Percentiles rank a stretch among this genome's conserved stretches.
Evolutionary conservation across 2,797 vertebrate genomes (phyloP).

Genomic region (Pagetopsis macropterus): DNA sequence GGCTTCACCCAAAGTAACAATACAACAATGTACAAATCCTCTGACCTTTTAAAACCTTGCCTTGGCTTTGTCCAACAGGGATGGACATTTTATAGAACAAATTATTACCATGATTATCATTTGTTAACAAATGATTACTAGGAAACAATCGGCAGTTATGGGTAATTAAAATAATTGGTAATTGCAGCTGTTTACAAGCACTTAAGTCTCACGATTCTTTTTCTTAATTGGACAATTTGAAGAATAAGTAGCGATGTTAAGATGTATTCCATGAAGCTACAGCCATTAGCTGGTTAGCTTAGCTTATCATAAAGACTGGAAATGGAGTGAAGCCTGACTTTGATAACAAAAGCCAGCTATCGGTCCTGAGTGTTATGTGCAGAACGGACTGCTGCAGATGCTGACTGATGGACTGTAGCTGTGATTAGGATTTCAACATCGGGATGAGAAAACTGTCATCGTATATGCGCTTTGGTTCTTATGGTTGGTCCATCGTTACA

Average conservation of each 20-base stretch:
- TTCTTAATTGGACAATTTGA: too few relatives aligned
- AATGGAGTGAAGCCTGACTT: background rate
- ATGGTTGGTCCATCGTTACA: background rate
- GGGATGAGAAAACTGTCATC: background rate
- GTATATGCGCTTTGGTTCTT: background rate
- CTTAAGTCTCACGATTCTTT: background rate
- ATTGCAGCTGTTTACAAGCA: background rate
- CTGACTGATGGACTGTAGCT: background rate
- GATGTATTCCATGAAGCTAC: background rate
- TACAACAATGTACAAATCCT: background rate
- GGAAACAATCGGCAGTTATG: too few relatives aligned
- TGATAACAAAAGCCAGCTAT: background rate
- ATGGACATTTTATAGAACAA: too few relatives aligned
- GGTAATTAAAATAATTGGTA: too few relatives aligned
- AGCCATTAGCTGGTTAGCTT: background rate
- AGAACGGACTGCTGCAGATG: background rate
- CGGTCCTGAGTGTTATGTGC: background rate
- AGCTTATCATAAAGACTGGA: constrained; percentile 2
- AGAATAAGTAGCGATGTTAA: too few relatives aligned
- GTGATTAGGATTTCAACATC: background rate
- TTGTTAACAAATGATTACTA: too few relatives aligned
- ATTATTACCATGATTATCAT: too few relatives aligned
- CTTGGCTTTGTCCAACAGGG: too few relatives aligned
- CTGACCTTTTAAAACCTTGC: too few relatives aligned
- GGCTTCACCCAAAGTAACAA: background rate